Evolutionary conservation across 2,797 vertebrate species (phyloP), one percentile per base, ranked within the genome.

Genomic region (Stomatorhinus walkeri): DNA sequence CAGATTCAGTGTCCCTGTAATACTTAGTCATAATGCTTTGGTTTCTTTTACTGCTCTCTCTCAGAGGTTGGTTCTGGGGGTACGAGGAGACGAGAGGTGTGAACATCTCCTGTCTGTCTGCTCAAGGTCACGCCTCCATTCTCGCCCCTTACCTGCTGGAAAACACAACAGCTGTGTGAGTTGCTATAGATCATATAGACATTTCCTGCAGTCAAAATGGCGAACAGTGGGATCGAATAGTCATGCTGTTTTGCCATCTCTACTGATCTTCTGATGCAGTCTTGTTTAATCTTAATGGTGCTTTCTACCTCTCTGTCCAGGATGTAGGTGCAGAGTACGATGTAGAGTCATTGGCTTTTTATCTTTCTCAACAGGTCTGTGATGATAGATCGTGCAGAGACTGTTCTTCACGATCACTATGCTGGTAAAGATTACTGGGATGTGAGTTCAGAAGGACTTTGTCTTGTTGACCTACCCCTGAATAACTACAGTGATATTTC

Each of bases 31-130:
- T 49, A 43, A 22, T 14, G 16, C 68, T 46, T 2, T 68, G 61
- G 12, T 68, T 5, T 28, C 1, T 49, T 5, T 76, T 24, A 84
- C 46, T 88, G 72, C 61, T 56, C 24, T 59, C 40, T 94, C 91
- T 84, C 91, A 99, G 98, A 92, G 98, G 98, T 88, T 99, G 98
- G 98, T 99, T 99, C 91, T 99, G 98, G 98, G 98, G 98, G 88
- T 98, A 97, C 0, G 96, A 98, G 89, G 97, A 99, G 91, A 99
- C 98, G 0, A 95, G 98, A 72, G 97, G 96, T 59, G 92, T 97
- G 48, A 97, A 96, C 0, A 94, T 97, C 2, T 96, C 95, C 22
- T 99, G 98, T 61, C 90, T 99, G 90, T 99, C 98, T 5, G 97
- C 97, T 32, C 98, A 99, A 92, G 98, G 98, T n/a, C 98, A 98